Conservation (phyloP, 2,113 vertebrate species). For the Lutjanus erythropterus region DNA sequence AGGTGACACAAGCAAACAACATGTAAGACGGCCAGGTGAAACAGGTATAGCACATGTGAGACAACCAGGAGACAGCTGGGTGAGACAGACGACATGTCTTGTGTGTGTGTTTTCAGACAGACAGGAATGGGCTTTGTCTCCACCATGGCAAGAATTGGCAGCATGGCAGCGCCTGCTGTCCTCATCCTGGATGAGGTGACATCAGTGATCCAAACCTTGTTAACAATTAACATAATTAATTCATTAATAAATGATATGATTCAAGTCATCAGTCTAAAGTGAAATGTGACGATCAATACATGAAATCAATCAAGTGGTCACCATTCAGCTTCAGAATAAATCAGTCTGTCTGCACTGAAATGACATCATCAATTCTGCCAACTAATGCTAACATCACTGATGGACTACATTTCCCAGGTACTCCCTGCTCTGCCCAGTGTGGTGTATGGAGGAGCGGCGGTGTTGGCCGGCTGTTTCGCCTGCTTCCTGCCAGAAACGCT, state of each 20-base stretch:
- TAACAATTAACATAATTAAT: background rate
- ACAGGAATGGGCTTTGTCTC: constrained; percentile 92
- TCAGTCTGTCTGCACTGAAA: too few species aligned
- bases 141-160: constrained; percentile 91
- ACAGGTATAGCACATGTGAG: too few species aligned
- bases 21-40: too few species aligned
- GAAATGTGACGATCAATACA: background rate
- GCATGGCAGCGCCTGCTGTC: constrained; percentile 91
- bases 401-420: constrained; percentile 64
- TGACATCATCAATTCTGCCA: background rate
- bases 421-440: constrained; percentile 87
- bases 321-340: too few species aligned
- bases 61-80: too few species aligned
- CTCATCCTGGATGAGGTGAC: constrained; percentile 89
- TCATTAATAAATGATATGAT: background rate
- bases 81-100: too few species aligned
- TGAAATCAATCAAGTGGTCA: too few species aligned
- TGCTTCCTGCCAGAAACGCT: constrained; percentile 91
- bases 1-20: too few species aligned
- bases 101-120: constrained; percentile 83
- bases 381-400: background rate
- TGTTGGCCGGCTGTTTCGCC: constrained; percentile 80
- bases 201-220: background rate
- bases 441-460: constrained; percentile 85
- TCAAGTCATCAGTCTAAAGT: background rate